phyloP scores from a whole-genome alignment of 2,888 invertebrate species.

The Exocentrus adspersus region DNA sequence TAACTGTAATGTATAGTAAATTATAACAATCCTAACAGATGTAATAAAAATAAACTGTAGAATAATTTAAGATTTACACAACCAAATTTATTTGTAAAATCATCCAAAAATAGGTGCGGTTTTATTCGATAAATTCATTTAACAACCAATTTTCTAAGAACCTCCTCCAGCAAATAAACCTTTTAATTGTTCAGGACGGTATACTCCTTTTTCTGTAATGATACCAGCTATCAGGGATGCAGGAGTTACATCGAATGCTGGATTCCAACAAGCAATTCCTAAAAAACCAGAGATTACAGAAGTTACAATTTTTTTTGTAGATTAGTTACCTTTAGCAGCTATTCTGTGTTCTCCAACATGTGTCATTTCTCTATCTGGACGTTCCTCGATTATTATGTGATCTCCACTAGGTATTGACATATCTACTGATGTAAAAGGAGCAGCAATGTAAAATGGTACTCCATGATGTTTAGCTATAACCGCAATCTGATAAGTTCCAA shows the following conservation, averaged over 20 bases:
- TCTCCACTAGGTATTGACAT: conserved; percentile 80
- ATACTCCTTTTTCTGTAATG: conserved; percentile 93
- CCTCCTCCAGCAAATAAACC: conserved; percentile 40
- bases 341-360: conserved; percentile 86
- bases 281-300: conserved; percentile 50
- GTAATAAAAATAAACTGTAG: conserved; percentile 21
- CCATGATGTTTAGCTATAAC: conserved; percentile 89
- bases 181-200: conserved; percentile 68
- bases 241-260: conserved; percentile 98
- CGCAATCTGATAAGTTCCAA: conserved; percentile 96
- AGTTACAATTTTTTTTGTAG: too few relatives aligned
- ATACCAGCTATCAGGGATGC: conserved; percentile 91
- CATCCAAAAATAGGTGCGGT: conserved; percentile 23
- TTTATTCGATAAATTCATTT: conserved; percentile 13
- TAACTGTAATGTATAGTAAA: conserved; percentile 3
- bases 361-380: conserved; percentile 92
- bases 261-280: conserved; percentile 97
- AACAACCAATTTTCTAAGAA: neutral
- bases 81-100: conserved; percentile 19
- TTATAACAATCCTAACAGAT: neutral
- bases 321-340: conserved; percentile 83
- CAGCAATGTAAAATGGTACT: conserved; percentile 95
- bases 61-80: conserved; percentile 16
- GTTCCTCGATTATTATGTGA: conserved; percentile 92
- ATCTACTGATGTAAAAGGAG: conserved; percentile 93